Evolutionary conservation across 2,888 invertebrate species (phyloP), one percentile per base, ranked within the genome.

Genomic region (Drepana falcataria): DNA sequence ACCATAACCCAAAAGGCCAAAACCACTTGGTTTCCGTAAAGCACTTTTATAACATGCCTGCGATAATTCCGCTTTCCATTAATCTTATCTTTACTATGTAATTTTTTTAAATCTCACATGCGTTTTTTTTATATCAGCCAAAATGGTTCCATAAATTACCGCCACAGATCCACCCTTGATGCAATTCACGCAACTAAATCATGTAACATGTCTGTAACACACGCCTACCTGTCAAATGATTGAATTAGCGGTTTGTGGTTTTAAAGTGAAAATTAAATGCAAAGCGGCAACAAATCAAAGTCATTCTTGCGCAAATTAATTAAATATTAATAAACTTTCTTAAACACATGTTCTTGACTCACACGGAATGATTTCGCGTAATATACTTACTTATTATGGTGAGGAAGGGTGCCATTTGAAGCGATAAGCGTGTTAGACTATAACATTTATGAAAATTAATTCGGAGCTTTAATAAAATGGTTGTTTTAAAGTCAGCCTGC

Each of bases 251-350:
- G 77, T 76, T 70, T 71, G 76, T 71, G 75, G 73, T 65, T 75
- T 73, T 67, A 64, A 71, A 69, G 74, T 68, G 75, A 77, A 87
- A 87, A 87, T 88, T 83, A 83, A 84, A 81, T 69, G 73, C 75
- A 73, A 70, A 71, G 69, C 75, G 65, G 71, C 77, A 78, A 87
- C 89, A 89, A 90, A 89, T 89, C 89, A 87, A 81, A 80, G 75
- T 79, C 69, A 64, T 77, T 74, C 69, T 63, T 66, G 57, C 56
- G 58, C 59, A 61, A 67, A 75, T 79, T 83, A 85, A 87, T 90
- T 89, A 89, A 89, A 85, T 84, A 88, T 89, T 90, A 89, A 88
- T 83, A 83, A 87, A 88, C 79, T 89, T 87, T 86, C 83, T 83
- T 81, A 83, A 82, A 84, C 90, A 88, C 77, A 74, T 90, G 90